Base-by-base conservation (phyloP, 1,140 invertebrate genomes). In the Habropoda laboriosa region DNA sequence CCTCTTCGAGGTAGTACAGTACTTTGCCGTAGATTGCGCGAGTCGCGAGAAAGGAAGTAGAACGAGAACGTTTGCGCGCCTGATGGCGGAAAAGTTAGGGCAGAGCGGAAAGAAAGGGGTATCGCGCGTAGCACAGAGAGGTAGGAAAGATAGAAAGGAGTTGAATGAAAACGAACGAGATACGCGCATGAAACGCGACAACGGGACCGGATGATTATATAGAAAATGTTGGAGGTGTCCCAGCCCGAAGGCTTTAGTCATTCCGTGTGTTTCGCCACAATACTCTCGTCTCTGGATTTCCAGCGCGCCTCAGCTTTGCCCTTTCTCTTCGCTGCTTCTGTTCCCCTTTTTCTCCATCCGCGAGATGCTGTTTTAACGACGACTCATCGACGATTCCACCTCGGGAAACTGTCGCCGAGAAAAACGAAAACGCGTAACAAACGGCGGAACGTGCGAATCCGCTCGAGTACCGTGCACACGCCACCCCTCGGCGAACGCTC, bases 201-300 rank as follows among this genome's bases (percentile, higher is more conserved):
- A 79, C 72, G 55, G n/a, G 45, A 76, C 79, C 72, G 72, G 79
- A 76, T 80, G 79, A 80, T 80, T 80, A 80, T 76, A 80, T 80
- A 47, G 79, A 80, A 79, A 79, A 75, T 80, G 72, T 76, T 72
- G 68, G 68, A 63, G 38, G 45, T 10, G 60, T 61, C 32, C 18
- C 21, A 30, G 68, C 77, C 58, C 13, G n/a, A 8, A 18, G 77
- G 47, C 49, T 55, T 38, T 64, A 58, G 47, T 55, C 47, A 35
- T 73, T 45, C 58, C 68, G 68, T 79, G 73, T 79, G 70, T 79
- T 55, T 64, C 58, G 47, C 68, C 4, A 13, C 27, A 42, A 60
- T 18, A 66, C 24, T 42, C 12, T n/a, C 27, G 24, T 64, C 24
- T n/a, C 42, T 18, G 7, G 21, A 38, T 40, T 61, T 61, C n/a